Conservation (phyloP, 2,888 invertebrate genomes). For the Tethea ocularis region DNA sequence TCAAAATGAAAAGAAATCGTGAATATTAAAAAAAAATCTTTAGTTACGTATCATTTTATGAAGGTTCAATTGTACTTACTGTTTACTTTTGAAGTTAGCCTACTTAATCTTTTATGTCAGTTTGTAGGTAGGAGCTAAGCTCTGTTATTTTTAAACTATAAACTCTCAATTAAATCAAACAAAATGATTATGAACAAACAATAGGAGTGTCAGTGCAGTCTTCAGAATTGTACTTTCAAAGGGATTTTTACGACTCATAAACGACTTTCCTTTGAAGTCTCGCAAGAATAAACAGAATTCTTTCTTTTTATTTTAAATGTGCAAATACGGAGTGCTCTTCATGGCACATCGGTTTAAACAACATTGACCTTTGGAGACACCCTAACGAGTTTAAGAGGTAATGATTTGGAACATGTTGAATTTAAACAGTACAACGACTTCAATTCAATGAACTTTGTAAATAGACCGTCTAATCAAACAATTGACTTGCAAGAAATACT, state of each 20-base stretch:
- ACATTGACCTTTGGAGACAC: constrained; percentile 3
- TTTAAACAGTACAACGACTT: no score
- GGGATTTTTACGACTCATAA: constrained; percentile 10
- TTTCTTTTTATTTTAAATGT: constrained; percentile 12
- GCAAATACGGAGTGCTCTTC: constrained; percentile 1
- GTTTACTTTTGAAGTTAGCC: no score
- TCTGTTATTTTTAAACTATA: no score
- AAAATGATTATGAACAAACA: not conserved
- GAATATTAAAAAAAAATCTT: no score
- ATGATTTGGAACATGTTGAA: not conserved
- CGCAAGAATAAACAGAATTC: constrained; percentile 14
- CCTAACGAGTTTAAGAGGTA: not conserved
- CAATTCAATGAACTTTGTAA: no score
- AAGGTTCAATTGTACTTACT: no score
- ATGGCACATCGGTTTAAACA: constrained; percentile 5
- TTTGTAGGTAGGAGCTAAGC: no score
- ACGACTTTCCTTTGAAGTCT: constrained; percentile 13
- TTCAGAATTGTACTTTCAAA: constrained; percentile 2
- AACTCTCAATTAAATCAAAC: not conserved
- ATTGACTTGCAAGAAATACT: no score
- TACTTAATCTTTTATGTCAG: no score
- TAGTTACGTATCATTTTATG: no score
- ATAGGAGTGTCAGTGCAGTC: not conserved
- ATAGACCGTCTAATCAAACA: no score
- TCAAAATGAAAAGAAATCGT: no score